phyloP scores from a whole-genome alignment of 2,888 invertebrate genomes.

The Athalia rosae region DNA sequence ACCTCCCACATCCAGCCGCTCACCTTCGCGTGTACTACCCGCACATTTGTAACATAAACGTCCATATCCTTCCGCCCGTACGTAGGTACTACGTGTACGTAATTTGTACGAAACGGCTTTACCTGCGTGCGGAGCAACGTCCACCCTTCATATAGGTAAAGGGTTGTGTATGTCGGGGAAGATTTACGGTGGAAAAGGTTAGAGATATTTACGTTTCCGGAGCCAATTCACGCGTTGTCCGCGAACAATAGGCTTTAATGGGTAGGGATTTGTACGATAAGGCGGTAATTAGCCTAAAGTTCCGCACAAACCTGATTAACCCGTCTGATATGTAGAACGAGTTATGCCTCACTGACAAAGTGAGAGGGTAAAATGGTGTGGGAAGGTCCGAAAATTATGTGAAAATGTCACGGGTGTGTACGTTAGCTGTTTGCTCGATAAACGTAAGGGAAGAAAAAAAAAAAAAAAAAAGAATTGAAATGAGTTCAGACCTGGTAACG shows the following conservation, averaged over 20 bases:
- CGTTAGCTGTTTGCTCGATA: not conserved
- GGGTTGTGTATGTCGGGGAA: not conserved
- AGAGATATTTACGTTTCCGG: constrained; percentile 41
- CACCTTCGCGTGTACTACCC: too few relatives aligned
- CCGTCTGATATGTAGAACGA: constrained; percentile 26
- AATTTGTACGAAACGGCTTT: not conserved
- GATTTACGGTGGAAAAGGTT: constrained; percentile 23
- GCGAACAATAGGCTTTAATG: constrained; percentile 41
- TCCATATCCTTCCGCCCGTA: not conserved
- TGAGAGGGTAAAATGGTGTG: constrained; percentile 1
- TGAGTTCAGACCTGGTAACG: too few relatives aligned
- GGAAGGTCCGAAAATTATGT: not conserved
- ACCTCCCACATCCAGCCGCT: not conserved
- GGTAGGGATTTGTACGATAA: constrained; percentile 37
- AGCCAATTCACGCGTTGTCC: constrained; percentile 36
- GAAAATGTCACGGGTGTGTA: constrained; percentile 3
- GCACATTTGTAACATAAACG: too few relatives aligned
- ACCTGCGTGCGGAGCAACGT: not conserved
- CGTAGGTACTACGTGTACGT: not conserved
- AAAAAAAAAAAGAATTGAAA: too few relatives aligned
- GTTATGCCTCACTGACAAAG: constrained; percentile 32
- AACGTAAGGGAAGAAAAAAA: too few relatives aligned
- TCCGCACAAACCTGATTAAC: constrained; percentile 34
- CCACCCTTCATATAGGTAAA: not conserved
- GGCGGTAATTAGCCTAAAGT: constrained; percentile 39